These are phyloP conservation scores for Leptobrachium leishanense DNA, from an alignment of 2,113 vertebrate species.

Conservation along the genomic window DNA sequence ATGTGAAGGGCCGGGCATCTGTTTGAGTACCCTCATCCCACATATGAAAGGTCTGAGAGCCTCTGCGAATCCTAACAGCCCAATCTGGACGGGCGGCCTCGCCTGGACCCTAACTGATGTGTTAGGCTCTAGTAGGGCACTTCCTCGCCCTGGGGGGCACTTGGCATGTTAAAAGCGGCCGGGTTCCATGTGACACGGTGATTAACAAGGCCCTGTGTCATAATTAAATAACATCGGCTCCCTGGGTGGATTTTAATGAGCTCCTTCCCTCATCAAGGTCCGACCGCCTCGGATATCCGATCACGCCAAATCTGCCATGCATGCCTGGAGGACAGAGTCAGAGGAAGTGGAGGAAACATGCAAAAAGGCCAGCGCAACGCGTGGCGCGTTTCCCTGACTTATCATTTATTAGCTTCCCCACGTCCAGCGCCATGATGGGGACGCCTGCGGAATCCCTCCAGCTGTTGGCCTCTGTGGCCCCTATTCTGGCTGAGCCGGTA, in stretches of 20 bases:
- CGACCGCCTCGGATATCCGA: too few relatives aligned
- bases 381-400: too few relatives aligned
- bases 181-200: constrained; percentile 65
- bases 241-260: constrained; percentile 77
- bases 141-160: constrained; percentile 62
- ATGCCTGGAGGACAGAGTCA: too few relatives aligned
- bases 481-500: too few relatives aligned
- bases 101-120: constrained; percentile 55
- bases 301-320: too few relatives aligned
- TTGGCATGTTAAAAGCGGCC: constrained; percentile 83
- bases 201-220: constrained; percentile 67
- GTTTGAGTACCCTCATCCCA: constrained; percentile 64
- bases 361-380: too few relatives aligned
- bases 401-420: too few relatives aligned
- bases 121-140: constrained; percentile 34
- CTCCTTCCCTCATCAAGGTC: constrained; percentile 41
- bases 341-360: too few relatives aligned
- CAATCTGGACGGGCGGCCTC: constrained; percentile 60
- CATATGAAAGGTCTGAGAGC: constrained; percentile 60
- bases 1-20: constrained; percentile 69
- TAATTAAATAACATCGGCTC: constrained; percentile 75
- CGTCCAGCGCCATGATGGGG: too few relatives aligned
- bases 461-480: too few relatives aligned
- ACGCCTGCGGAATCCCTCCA: too few relatives aligned
- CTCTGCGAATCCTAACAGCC: constrained; percentile 65